Evolutionary conservation across 2,888 invertebrate species (phyloP).

Genomic region (Hyalella azteca): DNA sequence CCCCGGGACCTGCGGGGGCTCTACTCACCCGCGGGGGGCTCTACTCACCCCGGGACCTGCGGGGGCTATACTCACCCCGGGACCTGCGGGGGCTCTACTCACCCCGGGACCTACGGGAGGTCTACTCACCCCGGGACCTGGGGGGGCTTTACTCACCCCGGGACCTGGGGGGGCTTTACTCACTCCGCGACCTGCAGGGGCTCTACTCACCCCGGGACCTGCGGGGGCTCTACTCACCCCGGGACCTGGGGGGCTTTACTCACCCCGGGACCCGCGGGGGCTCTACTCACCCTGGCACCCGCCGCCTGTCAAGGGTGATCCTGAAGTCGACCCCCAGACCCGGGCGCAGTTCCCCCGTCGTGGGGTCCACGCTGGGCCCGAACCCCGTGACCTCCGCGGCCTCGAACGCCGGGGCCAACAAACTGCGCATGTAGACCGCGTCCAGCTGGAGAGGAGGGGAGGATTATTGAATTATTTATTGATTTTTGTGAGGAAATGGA

Average conservation of each 20-base stretch:
- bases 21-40: neutral
- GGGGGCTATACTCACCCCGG: no score
- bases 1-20: no score
- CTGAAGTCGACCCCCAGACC: constrained; percentile 79
- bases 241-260: neutral
- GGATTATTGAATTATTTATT: no score
- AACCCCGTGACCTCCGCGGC: constrained; percentile 72
- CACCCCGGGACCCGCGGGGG: neutral
- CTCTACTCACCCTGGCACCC: constrained; percentile 75
- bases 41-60: no score
- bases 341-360: constrained; percentile 68
- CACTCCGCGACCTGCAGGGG: neutral
- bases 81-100: neutral
- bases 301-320: constrained; percentile 79
- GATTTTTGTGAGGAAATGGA: no score
- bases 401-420: constrained; percentile 69
- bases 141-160: no score
- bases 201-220: neutral
- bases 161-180: no score
- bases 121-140: no score
- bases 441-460: constrained; percentile 65
- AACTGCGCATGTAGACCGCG: constrained; percentile 71
- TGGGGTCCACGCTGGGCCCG: constrained; percentile 61
- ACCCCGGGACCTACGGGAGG: no score
- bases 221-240: no score